Evolutionary conservation across 2,797 vertebrate species (phyloP), one percentile per base, ranked within the genome.

Genomic region (Sphenodon punctatus): DNA sequence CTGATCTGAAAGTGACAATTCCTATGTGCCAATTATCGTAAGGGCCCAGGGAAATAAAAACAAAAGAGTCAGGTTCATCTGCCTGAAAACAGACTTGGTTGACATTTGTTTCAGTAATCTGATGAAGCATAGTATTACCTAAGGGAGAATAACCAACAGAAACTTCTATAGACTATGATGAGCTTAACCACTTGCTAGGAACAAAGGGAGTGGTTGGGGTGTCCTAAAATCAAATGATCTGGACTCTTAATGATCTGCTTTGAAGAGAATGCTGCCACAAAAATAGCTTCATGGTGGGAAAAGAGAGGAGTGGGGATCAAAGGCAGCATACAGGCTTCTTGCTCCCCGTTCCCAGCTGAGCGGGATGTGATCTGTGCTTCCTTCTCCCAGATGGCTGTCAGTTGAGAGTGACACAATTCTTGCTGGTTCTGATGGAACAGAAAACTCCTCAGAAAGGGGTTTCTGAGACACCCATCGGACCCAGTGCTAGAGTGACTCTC

Each of bases 31-130:
- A 43, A 13, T 68, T 77, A 15, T 30, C 76, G 1, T 39, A 46
- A 65, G 4, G 77, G 83, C 59, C 23, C 67, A 69, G 55, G 32
- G 8, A 79, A 42, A 55, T 11, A 17, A 42, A 67, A 39, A 30
- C 14, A 60, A 23, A 70, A 75, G 23, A 2, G n/a, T n/a, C 5
- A 3, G 34, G 23, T 1, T 71, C 27, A 25, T 46, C 25, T 67
- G 15, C 8, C 15, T 14, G 68, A 77, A 67, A 25, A 38, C n/a
- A 51, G 6, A 4, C 38, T 49, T 45, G 80, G 61, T 23, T 25
- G 3, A n/a, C 6, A 66, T 78, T 1, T 0, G 0, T 8, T 85
- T 73, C 38, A 25, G 1, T 3, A 67, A 38, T 12, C 3, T 78
- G 8, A 27, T 78, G 3, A 45, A 5, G 1, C 49, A 75, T 45